Conservation (phyloP, 1,140 invertebrate species). For the Ceratina australensis region DNA sequence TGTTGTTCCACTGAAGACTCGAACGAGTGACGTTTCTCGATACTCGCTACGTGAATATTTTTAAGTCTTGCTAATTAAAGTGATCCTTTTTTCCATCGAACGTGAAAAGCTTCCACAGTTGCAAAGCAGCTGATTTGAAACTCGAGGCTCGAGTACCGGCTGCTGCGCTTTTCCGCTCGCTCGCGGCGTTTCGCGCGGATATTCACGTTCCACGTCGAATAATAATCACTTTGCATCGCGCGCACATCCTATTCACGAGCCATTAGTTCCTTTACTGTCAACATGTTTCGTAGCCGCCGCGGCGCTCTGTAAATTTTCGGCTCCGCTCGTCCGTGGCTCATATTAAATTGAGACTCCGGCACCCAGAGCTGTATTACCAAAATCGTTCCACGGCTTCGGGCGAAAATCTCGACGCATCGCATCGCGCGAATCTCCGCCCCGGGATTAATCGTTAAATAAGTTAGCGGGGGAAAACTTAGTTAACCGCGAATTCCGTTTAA, state of each 20-base stretch:
- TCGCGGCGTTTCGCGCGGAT: neutral
- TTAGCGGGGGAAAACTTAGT: neutral
- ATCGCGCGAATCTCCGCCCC: neutral
- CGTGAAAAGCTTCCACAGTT: too few relatives aligned
- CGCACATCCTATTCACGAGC: neutral
- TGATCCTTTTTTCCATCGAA: too few relatives aligned
- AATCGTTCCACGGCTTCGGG: neutral
- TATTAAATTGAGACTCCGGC: neutral
- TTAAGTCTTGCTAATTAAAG: too few relatives aligned
- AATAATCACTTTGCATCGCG: constrained; percentile 10
- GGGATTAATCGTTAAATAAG: neutral
- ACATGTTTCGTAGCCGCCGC: neutral
- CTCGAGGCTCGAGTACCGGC: neutral
- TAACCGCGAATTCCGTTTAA: neutral
- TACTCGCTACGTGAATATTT: too few relatives aligned
- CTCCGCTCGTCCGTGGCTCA: neutral
- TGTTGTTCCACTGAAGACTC: too few relatives aligned
- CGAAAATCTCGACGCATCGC: neutral
- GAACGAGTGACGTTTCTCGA: too few relatives aligned
- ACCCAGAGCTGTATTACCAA: neutral
- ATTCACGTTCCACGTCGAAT: neutral
- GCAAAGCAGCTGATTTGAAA: neutral
- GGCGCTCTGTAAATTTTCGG: neutral
- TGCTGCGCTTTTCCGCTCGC: neutral
- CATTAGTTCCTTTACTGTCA: neutral